Evolutionary conservation across 1,140 invertebrate species (phyloP).

Genomic region (Lepidostoma basale): DNA sequence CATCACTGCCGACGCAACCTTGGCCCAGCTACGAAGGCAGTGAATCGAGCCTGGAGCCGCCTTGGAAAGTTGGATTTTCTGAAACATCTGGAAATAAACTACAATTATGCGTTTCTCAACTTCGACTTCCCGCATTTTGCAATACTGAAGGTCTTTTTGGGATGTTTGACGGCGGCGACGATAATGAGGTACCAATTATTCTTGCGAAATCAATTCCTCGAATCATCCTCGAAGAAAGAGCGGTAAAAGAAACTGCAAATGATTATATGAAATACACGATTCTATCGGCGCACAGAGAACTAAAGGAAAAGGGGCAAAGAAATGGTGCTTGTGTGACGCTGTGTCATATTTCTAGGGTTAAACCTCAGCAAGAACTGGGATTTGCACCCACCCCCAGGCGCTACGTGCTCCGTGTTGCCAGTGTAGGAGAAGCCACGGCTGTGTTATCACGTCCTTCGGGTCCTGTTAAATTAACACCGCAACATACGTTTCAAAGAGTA

Average conservation of each 20-base stretch:
- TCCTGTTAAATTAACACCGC: conserved; percentile 62
- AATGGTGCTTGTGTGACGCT: conserved; percentile 74
- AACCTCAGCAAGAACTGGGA: conserved; percentile 58
- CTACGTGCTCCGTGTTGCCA: conserved; percentile 72
- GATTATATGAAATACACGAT: conserved; percentile 86
- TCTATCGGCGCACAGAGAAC: conserved; percentile 74
- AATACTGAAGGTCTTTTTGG: conserved; percentile 81
- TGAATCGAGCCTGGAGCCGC: conserved; percentile 64
- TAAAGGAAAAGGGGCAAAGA: conserved; percentile 73
- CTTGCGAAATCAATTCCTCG: conserved; percentile 77
- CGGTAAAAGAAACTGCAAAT: conserved; percentile 76
- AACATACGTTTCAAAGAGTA: conserved; percentile 64
- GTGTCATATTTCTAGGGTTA: conserved; percentile 70
- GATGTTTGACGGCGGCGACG: conserved; percentile 79
- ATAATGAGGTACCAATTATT: conserved; percentile 69
- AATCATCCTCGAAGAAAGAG: conserved; percentile 76
- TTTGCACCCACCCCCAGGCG: conserved; percentile 56
- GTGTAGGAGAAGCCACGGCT: conserved; percentile 73
- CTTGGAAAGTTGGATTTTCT: conserved; percentile 82
- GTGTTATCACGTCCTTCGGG: conserved; percentile 71
- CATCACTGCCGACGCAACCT: conserved; percentile 67
- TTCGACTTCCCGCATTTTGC: conserved; percentile 76
- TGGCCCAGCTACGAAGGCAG: conserved; percentile 65
- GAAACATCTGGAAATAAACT: conserved; percentile 78
- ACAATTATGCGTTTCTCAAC: conserved; percentile 75